These are phyloP conservation scores for Ctenoplectra terminalis DNA, from an alignment of 1,140 invertebrate species.

Conservation along the genomic window DNA sequence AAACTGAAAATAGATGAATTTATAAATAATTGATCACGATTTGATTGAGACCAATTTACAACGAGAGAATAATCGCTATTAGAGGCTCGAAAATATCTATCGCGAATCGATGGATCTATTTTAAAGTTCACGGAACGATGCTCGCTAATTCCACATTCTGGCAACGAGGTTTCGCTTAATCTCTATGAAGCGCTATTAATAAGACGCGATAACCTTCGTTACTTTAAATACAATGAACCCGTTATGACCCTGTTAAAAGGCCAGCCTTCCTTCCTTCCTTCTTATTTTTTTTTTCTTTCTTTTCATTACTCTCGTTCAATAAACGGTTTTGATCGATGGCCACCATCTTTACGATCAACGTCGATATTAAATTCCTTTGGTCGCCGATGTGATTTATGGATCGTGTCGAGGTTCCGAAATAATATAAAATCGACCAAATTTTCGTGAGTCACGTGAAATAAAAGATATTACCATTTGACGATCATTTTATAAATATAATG, in stretches of 20 bases:
- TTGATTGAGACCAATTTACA: too few species aligned
- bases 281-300: neutral
- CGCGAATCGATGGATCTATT: neutral
- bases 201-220: constrained; percentile 23
- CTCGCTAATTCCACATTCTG: neutral
- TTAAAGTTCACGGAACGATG: neutral
- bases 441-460: neutral
- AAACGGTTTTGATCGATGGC: neutral
- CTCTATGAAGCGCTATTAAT: constrained; percentile 24
- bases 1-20: neutral
- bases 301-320: neutral
- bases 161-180: constrained; percentile 30
- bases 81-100: neutral
- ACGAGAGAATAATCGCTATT: too few species aligned
- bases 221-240: constrained; percentile 19
- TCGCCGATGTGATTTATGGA: neutral
- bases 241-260: constrained; percentile 16
- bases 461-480: neutral
- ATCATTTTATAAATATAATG: neutral
- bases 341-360: neutral
- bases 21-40: neutral
- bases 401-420: too few species aligned
- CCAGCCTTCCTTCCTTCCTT: neutral
- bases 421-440: neutral
- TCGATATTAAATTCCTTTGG: constrained; percentile 8